Conservation (phyloP, 35 echinoderm and acorn worm species). For the Heliocidaris erythrogramma region DNA sequence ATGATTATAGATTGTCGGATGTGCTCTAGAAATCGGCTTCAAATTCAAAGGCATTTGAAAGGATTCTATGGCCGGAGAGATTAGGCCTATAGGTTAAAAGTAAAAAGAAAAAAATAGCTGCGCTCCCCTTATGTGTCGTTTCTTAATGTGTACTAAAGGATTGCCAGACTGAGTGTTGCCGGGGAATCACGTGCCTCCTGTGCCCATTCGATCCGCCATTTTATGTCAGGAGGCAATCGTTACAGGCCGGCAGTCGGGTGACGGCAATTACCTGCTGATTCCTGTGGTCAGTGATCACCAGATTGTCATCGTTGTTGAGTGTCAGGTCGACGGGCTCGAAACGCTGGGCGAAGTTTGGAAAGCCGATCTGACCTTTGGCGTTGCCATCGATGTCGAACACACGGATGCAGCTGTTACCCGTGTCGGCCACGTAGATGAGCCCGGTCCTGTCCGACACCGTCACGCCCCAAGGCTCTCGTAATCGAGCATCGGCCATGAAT, state of each 20-base stretch:
- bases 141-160: no score
- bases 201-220: no score
- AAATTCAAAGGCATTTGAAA: no score
- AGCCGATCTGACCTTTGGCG: constrained; percentile 74
- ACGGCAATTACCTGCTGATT: constrained; percentile 69
- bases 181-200: no score
- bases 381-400: constrained; percentile 88
- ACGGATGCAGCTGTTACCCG: constrained; percentile 87
- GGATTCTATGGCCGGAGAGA: no score
- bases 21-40: no score
- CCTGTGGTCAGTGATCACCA: constrained; percentile 76
- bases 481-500: constrained; percentile 46
- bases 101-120: no score
- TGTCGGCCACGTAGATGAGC: constrained; percentile 84
- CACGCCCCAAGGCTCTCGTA: constrained; percentile 94
- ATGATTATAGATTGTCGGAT: no score
- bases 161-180: no score
- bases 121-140: no score
- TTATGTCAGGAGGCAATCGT: no score
- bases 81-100: no score
- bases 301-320: constrained; percentile 66
- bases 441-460: constrained; percentile 77
- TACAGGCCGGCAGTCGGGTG: not conserved
- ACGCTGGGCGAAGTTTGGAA: constrained; percentile 67
- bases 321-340: constrained; percentile 90